Percentiles rank a stretch among this genome's conserved stretches.
Conservation (phyloP, 2,888 invertebrate genomes). For the Scaptomyza parva region DNA sequence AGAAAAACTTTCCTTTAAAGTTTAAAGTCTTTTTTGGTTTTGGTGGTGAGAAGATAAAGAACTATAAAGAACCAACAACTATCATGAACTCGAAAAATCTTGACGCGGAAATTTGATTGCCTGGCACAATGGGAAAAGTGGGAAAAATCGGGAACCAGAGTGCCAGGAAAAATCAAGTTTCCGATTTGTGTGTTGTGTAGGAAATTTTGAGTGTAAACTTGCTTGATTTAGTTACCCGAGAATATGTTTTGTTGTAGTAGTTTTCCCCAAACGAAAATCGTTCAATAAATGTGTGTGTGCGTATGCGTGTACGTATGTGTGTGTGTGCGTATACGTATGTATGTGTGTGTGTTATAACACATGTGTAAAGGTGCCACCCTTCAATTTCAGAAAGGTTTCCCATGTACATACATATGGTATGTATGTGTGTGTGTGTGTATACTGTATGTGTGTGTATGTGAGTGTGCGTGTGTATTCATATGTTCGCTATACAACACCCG, state of each 20-base stretch:
- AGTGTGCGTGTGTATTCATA: slow-evolving; percentile 19
- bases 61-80: no score
- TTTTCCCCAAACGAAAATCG: background rate
- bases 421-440: background rate
- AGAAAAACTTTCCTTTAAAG: no score
- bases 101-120: background rate
- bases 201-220: slow-evolving; percentile 2
- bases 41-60: no score
- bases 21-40: no score
- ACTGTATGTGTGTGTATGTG: background rate
- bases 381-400: slow-evolving; percentile 8
- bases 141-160: background rate
- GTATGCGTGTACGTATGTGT: no score
- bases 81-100: no score
- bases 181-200: background rate
- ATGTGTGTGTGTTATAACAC: background rate
- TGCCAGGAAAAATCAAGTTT: background rate
- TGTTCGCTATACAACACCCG: slow-evolving; percentile 12
- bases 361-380: slow-evolving; percentile 9
- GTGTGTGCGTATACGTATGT: no score
- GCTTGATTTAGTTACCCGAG: background rate
- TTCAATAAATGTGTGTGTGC: background rate
- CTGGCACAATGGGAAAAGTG: no score
- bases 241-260: slow-evolving; percentile 9
- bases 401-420: background rate